Percentiles rank a stretch among this genome's conserved stretches.
phyloP scores from a whole-genome alignment of 1,140 invertebrate genomes.

The Megalopta genalis region DNA sequence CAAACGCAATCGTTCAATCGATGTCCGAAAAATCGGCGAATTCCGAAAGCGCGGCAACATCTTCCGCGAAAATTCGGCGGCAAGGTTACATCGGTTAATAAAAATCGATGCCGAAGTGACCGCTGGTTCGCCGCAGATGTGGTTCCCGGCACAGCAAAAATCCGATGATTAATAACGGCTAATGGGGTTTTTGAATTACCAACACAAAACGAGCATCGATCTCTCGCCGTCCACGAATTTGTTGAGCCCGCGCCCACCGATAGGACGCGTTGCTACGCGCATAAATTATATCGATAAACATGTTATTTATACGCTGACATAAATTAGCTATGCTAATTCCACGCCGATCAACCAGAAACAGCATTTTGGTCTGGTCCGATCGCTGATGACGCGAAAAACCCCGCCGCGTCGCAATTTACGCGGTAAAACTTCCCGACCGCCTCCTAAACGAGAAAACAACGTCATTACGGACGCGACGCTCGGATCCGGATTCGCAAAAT shows the following conservation, averaged over 20 bases:
- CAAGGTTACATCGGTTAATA: too few species aligned
- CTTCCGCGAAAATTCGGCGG: too few species aligned
- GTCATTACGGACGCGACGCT: too few species aligned
- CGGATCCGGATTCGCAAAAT: too few species aligned
- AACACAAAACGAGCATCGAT: slow-evolving; percentile 38
- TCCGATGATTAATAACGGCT: slow-evolving; percentile 35
- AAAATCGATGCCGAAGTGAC: background rate
- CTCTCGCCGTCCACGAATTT: slow-evolving; percentile 55
- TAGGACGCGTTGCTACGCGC: slow-evolving; percentile 70
- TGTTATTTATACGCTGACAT: slow-evolving; percentile 80
- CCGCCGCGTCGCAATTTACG: slow-evolving; percentile 4
- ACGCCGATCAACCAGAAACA: slow-evolving; percentile 76
- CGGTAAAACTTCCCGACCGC: slow-evolving; percentile 6
- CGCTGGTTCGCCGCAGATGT: background rate
- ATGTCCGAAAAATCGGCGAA: too few species aligned
- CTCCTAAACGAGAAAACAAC: background rate
- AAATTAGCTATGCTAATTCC: slow-evolving; percentile 80
- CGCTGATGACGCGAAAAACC: slow-evolving; percentile 63
- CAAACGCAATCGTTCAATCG: too few species aligned
- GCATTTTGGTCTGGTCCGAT: slow-evolving; percentile 67
- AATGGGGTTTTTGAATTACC: slow-evolving; percentile 22
- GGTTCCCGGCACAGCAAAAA: slow-evolving; percentile 7
- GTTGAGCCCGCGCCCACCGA: slow-evolving; percentile 63
- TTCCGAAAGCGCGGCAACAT: too few species aligned
- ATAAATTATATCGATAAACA: slow-evolving; percentile 81